Evolutionary conservation across 1,140 invertebrate species (phyloP).

Genomic region (Mamestra configurata): DNA sequence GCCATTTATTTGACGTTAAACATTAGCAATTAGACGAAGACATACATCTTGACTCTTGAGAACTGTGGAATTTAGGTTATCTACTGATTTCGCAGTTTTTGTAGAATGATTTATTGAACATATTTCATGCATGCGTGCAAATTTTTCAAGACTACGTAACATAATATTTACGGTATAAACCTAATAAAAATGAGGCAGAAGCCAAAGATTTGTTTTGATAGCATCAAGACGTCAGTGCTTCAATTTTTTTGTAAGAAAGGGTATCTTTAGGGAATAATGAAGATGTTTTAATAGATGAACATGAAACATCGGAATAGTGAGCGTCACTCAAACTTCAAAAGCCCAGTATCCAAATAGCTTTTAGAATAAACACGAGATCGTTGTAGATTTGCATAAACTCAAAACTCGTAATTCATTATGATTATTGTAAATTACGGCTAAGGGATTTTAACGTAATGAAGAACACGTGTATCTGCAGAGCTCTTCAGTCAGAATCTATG

Average conservation of each 20-base stretch:
- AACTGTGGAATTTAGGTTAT: not conserved
- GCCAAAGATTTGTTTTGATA: slow-evolving; percentile 24
- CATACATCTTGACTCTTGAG: slow-evolving; percentile 11
- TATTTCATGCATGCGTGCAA: not conserved
- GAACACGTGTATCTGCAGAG: not conserved
- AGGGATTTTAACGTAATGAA: not conserved
- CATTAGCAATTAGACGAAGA: slow-evolving; percentile 3
- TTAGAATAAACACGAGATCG: slow-evolving; percentile 12
- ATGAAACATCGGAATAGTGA: not conserved
- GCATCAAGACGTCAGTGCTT: not conserved
- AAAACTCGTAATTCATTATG: slow-evolving; percentile 12
- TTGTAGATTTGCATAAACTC: not conserved
- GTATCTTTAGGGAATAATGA: not conserved
- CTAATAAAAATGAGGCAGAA: slow-evolving; percentile 24
- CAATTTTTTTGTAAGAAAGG: not conserved
- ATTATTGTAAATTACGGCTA: not conserved
- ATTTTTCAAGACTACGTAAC: not conserved
- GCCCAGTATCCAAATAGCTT: slow-evolving; percentile 16
- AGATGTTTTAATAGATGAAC: not conserved
- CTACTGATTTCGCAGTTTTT: not conserved
- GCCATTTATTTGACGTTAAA: not conserved
- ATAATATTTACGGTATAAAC: slow-evolving; percentile 2
- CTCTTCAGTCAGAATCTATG: not conserved
- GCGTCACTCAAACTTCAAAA: slow-evolving; percentile 20
- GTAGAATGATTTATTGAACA: not conserved